Conservation (phyloP, 2,113 vertebrate species). For the Rhynchomys soricoides region DNA sequence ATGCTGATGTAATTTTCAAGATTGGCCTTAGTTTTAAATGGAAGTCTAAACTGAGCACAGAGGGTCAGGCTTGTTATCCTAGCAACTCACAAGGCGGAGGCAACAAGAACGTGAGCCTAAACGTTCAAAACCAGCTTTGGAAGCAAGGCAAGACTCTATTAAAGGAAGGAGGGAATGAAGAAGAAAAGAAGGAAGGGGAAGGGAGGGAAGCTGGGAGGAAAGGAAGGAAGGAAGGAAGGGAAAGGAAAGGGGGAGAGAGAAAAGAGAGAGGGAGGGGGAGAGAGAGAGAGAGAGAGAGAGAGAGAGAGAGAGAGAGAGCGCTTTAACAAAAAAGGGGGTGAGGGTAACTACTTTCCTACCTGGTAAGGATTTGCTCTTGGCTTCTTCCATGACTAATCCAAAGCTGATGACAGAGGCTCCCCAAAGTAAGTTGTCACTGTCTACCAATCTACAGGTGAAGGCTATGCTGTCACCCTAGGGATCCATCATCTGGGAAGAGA, state of each 20-base stretch:
- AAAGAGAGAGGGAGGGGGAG: rapidly evolving
- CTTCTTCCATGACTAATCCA: neutral
- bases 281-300: neutral
- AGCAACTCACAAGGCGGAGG: neutral
- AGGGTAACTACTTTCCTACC: neutral
- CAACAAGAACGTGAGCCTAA: neutral
- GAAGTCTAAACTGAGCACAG: neutral
- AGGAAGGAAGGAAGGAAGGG: neutral
- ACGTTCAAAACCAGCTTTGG: neutral
- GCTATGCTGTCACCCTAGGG: neutral
- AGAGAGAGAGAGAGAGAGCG: neutral
- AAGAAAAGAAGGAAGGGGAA: too few species aligned
- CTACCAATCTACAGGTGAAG: neutral
- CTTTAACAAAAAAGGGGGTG: neutral
- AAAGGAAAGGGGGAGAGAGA: too few species aligned
- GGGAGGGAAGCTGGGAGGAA: too few species aligned
- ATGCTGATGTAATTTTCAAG: conserved; percentile 53
- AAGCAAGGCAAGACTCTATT: neutral
- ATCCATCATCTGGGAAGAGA: neutral
- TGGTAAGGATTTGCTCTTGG: neutral
- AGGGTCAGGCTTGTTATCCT: neutral
- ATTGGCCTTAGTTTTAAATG: conserved; percentile 49
- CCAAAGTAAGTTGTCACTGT: neutral
- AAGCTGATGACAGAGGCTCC: conserved; percentile 20
- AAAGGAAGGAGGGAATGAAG: neutral